These are phyloP conservation scores for Laspeyria flexula DNA, from an alignment of 2,888 invertebrate genomes.

Conservation along the genomic window DNA sequence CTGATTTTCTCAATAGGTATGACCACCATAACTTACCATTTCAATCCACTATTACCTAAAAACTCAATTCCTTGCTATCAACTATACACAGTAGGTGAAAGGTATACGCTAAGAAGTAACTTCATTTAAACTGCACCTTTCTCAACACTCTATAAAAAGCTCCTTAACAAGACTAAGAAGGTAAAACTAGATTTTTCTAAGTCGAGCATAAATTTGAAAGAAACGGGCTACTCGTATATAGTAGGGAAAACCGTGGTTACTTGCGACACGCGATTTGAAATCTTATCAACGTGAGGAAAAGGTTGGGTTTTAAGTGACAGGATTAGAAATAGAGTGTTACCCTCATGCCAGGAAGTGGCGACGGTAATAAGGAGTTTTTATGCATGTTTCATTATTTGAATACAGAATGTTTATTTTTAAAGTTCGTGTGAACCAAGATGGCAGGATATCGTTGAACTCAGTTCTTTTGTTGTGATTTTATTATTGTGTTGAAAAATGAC, in stretches of 20 bases:
- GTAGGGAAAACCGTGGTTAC: conserved; percentile 50
- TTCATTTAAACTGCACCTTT: neutral
- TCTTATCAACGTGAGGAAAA: conserved; percentile 28
- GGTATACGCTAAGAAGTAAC: too few relatives aligned
- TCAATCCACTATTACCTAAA: too few relatives aligned
- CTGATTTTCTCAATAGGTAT: too few relatives aligned
- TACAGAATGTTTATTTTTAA: conserved; percentile 70
- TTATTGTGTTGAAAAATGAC: neutral
- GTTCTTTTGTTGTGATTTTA: neutral
- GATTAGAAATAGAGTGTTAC: conserved; percentile 47
- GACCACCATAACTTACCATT: too few relatives aligned
- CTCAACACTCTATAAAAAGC: conserved; percentile 4
- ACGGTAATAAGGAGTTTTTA: conserved; percentile 75
- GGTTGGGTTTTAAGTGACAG: conserved; percentile 36
- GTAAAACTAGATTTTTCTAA: conserved; percentile 16
- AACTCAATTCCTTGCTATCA: too few relatives aligned
- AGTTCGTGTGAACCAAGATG: conserved; percentile 51
- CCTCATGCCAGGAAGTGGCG: conserved; percentile 68
- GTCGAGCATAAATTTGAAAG: conserved; percentile 13
- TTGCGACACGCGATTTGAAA: conserved; percentile 22
- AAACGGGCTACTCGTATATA: conserved; percentile 20
- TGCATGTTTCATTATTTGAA: conserved; percentile 72
- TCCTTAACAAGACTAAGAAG: conserved; percentile 5
- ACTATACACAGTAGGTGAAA: too few relatives aligned
- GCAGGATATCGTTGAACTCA: conserved; percentile 26